These are phyloP conservation scores for Drosophila biarmipes DNA, from an alignment of 1,140 invertebrate genomes.

Conservation along the genomic window DNA sequence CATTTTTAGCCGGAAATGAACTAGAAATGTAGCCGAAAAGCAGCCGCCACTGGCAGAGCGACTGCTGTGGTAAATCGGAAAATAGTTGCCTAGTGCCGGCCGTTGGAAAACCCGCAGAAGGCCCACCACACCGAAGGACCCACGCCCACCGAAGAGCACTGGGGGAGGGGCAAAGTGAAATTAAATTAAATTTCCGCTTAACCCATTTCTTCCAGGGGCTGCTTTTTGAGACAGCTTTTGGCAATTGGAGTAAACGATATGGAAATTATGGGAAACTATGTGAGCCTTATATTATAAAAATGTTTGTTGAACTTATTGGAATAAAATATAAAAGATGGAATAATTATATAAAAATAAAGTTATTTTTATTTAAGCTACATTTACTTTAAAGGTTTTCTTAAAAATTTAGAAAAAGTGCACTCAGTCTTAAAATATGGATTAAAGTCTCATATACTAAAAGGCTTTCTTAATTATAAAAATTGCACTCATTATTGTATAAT, in stretches of 20 bases:
- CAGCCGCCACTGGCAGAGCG: constrained; percentile 51
- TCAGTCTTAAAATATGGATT: no score
- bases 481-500: no score
- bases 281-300: no score
- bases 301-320: no score
- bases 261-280: neutral
- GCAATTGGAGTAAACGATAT: neutral
- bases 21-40: constrained; percentile 73
- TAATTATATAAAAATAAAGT: no score
- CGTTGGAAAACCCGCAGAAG: constrained; percentile 11
- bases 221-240: constrained; percentile 2
- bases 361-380: no score
- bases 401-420: no score
- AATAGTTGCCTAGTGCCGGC: constrained; percentile 56
- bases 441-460: no score
- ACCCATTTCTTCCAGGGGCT: constrained; percentile 17
- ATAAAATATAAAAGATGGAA: no score
- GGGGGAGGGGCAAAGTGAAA: constrained; percentile 38
- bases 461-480: no score
- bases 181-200: constrained; percentile 81
- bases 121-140: constrained; percentile 3
- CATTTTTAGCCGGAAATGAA: constrained; percentile 81
- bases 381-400: no score
- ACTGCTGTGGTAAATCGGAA: constrained; percentile 73
- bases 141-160: neutral